phyloP scores from a whole-genome alignment of 2,888 invertebrate species.

The Phyllotreta cruciferae region DNA sequence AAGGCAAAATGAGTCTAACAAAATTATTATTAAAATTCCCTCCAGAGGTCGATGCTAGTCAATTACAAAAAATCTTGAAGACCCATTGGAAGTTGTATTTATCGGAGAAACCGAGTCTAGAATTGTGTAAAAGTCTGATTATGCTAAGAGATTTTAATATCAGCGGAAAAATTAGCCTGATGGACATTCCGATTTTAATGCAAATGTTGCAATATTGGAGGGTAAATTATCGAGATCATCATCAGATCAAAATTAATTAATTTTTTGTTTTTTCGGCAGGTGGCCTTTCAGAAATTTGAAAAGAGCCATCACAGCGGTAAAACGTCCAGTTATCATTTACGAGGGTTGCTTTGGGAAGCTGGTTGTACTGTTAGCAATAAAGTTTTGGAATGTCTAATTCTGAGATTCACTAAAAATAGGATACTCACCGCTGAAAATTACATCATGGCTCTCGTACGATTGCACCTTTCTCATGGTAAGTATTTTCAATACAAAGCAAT shows the following conservation, averaged over 20 bases:
- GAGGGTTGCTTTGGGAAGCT: slow-evolving; percentile 73
- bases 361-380: slow-evolving; percentile 76
- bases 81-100: slow-evolving; percentile 67
- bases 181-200: slow-evolving; percentile 69
- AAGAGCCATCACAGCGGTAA: slow-evolving; percentile 63
- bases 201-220: slow-evolving; percentile 72
- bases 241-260: slow-evolving; percentile 6
- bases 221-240: slow-evolving; percentile 52
- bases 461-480: slow-evolving; percentile 70
- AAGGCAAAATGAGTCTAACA: slow-evolving; percentile 62
- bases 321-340: slow-evolving; percentile 70
- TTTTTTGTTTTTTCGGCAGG: slow-evolving; percentile 55
- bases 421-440: slow-evolving; percentile 68
- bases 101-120: slow-evolving; percentile 68
- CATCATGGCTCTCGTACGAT: slow-evolving; percentile 69
- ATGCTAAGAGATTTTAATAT: slow-evolving; percentile 73
- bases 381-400: slow-evolving; percentile 75
- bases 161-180: slow-evolving; percentile 67
- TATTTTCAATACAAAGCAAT: no score
- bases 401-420: slow-evolving; percentile 70
- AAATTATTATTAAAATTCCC: slow-evolving; percentile 66
- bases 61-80: slow-evolving; percentile 67
- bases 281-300: slow-evolving; percentile 69
- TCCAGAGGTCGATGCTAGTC: slow-evolving; percentile 68
- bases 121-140: slow-evolving; percentile 72